phyloP scores from a whole-genome alignment of 2,888 invertebrate genomes.

The Laspeyria flexula region DNA sequence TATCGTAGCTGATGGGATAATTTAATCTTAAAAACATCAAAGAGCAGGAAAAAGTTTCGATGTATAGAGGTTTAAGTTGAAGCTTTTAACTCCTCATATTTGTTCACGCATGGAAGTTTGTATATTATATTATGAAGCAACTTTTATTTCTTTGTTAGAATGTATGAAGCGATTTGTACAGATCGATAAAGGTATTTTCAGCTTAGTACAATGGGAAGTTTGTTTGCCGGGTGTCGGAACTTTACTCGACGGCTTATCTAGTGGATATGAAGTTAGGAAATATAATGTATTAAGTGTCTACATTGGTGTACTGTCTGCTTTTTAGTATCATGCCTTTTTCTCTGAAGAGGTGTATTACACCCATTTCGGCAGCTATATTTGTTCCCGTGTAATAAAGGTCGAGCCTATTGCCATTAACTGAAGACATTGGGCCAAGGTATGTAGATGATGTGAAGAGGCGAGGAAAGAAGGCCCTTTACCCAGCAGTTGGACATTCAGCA shows the following conservation, averaged over 20 bases:
- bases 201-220: not conserved
- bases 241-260: not conserved
- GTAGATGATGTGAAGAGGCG: too few species aligned
- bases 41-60: conserved; percentile 23
- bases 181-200: not conserved
- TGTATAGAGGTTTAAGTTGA: conserved; percentile 9
- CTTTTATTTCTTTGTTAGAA: conserved; percentile 15
- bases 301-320: too few species aligned
- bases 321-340: too few species aligned
- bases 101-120: conserved; percentile 8
- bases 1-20: conserved; percentile 21
- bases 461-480: too few species aligned
- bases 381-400: too few species aligned
- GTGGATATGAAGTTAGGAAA: too few species aligned
- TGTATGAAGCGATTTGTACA: not conserved
- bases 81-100: conserved; percentile 11
- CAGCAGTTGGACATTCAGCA: too few species aligned
- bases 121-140: conserved; percentile 6
- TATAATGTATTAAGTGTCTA: too few species aligned
- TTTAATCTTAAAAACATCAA: conserved; percentile 35
- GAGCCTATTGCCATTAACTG: too few species aligned
- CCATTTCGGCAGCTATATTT: too few species aligned
- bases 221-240: not conserved
- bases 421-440: too few species aligned
- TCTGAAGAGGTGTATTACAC: too few species aligned